These are phyloP conservation scores for Alouatta palliata DNA, from an alignment of 2,113 vertebrate genomes.

Conservation along the genomic window DNA sequence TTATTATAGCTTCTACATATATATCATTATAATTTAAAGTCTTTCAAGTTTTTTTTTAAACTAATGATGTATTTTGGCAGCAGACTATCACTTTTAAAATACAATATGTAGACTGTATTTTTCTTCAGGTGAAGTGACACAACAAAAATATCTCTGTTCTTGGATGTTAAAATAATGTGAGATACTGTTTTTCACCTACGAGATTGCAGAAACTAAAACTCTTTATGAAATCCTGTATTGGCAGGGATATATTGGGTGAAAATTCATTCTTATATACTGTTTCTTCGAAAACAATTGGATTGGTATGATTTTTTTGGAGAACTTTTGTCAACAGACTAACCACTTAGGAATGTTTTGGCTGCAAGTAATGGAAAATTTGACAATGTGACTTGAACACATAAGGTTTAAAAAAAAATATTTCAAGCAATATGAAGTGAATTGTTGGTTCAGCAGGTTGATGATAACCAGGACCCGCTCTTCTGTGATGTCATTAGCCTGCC, in stretches of 20 bases:
- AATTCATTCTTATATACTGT: neutral
- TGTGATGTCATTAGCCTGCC: neutral
- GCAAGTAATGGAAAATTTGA: neutral
- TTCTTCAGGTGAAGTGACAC: neutral
- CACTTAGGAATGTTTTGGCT: neutral
- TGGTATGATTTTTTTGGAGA: neutral
- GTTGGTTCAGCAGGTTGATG: neutral
- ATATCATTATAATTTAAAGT: neutral
- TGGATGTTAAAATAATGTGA: neutral
- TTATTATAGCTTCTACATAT: neutral
- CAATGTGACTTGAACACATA: neutral
- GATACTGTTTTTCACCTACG: neutral
- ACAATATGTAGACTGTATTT: neutral
- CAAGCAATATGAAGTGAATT: neutral
- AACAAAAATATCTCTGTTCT: neutral
- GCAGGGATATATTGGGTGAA: neutral
- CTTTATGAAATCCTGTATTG: neutral
- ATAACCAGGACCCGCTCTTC: neutral
- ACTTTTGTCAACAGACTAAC: neutral
- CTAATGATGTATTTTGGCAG: neutral
- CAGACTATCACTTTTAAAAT: neutral
- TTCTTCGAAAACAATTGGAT: neutral
- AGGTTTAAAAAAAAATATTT: neutral
- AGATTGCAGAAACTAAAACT: neutral
- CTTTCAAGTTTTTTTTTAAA: neutral